Base-by-base conservation (phyloP, 2,888 invertebrate genomes). In the Coenonympha arcania region DNA sequence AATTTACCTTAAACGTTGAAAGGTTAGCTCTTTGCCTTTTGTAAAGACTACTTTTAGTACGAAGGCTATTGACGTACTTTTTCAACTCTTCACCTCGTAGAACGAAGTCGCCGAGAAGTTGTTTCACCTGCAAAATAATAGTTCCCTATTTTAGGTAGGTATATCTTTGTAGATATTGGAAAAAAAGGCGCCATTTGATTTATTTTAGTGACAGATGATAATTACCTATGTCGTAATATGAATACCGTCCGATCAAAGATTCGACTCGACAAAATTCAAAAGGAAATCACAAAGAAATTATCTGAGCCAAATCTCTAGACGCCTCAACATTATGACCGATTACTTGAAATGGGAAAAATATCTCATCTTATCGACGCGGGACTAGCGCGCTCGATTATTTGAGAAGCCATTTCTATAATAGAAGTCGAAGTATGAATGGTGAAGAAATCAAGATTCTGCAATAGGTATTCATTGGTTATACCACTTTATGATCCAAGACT, bases 81-180 rank as follows among this genome's bases (percentile, higher is more conserved):
- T 95, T 95, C 68, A 95, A 90, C 79, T 95, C 94, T 55, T 94
- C 94, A 19, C 94, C 94, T 62, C 92, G 89, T 16, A 93, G 84
- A 15, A 92, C 89, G 48, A 91, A 90, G 54, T 92, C 92, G 2
- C 92, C 92, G 34, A 88, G 75, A 15, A 87, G 75, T 59, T 87
- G 83, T 52, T 82, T 80, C 5, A 88, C 81, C 83, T 74, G n/a
- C n/a, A 44, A 41, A 50, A 39, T 9, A 9, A 19, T 11, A 19
- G 44, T 36, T 11, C n/a, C 24, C 40, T 8, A 33, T n/a, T n/a
- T n/a, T n/a, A n/a, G n/a, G n/a, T n/a, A n/a, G n/a, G n/a, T n/a
- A n/a, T n/a, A n/a, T n/a, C n/a, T n/a, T n/a, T n/a, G n/a, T n/a
- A n/a, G n/a, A n/a, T n/a, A n/a, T n/a, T n/a, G n/a, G n/a, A n/a